Conservation (phyloP, 2,797 vertebrate species). For the Momotus momota region DNA sequence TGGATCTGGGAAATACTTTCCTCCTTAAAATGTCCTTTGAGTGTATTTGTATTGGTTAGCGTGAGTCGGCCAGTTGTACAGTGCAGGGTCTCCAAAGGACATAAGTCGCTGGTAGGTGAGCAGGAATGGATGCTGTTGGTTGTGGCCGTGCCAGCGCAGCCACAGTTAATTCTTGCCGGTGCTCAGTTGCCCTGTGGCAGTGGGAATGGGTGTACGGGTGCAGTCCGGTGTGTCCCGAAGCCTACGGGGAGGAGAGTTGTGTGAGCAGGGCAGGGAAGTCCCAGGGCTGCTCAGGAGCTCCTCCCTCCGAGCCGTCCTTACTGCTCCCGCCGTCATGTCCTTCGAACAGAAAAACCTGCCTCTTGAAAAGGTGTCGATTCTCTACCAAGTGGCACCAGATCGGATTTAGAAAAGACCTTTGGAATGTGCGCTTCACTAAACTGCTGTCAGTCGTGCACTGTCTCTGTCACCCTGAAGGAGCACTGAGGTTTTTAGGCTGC, state of each 20-base stretch:
- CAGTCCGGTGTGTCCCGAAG: neutral
- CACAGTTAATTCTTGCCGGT: neutral
- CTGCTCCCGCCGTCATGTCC: accelerated
- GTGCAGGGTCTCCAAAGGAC: neutral
- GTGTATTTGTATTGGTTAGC: neutral
- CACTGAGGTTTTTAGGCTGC: neutral
- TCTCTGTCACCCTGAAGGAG: neutral
- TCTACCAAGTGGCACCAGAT: neutral
- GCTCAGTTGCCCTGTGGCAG: neutral
- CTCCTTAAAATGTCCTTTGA: neutral
- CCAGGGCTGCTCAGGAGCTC: neutral
- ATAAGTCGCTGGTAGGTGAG: neutral
- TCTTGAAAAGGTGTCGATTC: neutral
- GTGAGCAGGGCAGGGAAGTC: neutral
- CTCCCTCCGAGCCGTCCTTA: neutral
- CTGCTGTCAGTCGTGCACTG: accelerated
- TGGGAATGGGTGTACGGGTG: neutral
- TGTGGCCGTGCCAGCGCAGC: neutral
- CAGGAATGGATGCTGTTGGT: neutral
- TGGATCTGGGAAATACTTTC: neutral
- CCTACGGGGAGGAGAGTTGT: accelerated
- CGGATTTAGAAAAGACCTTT: neutral
- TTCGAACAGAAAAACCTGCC: neutral
- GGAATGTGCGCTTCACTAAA: neutral
- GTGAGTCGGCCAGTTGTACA: neutral